A percentile compares a stretch with the other conserved stretches of the same genome.
Evolutionary conservation across 1,140 invertebrate species (phyloP).

Genomic region (Agrilus planipennis): DNA sequence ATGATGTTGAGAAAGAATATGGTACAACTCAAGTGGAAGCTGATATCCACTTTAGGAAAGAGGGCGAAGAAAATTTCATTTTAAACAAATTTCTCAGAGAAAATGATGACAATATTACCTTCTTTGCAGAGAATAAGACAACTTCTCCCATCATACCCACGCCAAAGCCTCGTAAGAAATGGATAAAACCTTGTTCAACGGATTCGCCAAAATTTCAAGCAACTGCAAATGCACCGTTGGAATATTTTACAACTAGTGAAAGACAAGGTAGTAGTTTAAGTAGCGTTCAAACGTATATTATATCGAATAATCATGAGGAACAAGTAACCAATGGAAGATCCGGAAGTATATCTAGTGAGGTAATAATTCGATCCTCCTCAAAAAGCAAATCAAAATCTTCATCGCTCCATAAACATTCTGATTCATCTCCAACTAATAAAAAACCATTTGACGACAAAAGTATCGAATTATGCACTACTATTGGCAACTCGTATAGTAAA

Average conservation of each 20-base stretch:
- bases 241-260: slow-evolving; percentile 6
- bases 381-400: neutral
- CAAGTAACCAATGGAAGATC: too few species aligned
- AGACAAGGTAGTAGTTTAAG: neutral
- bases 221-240: slow-evolving; percentile 4
- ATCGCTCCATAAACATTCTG: too few species aligned
- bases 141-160: slow-evolving; percentile 7
- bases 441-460: too few species aligned
- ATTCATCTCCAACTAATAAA: too few species aligned
- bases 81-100: slow-evolving; percentile 18
- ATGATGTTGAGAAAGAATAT: slow-evolving; percentile 4
- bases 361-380: too few species aligned
- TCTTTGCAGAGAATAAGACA: neutral
- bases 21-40: slow-evolving; percentile 4
- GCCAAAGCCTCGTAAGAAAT: slow-evolving; percentile 17
- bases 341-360: too few species aligned
- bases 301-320: too few species aligned
- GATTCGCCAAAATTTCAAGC: slow-evolving; percentile 2
- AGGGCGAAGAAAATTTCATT: slow-evolving; percentile 15
- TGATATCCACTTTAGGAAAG: too few species aligned
- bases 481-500: too few species aligned
- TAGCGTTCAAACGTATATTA: too few species aligned
- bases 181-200: slow-evolving; percentile 14
- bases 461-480: too few species aligned
- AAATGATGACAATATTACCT: neutral